These are phyloP conservation scores for Cephalotes varians DNA, from an alignment of 2,888 invertebrate genomes.

Conservation along the genomic window DNA sequence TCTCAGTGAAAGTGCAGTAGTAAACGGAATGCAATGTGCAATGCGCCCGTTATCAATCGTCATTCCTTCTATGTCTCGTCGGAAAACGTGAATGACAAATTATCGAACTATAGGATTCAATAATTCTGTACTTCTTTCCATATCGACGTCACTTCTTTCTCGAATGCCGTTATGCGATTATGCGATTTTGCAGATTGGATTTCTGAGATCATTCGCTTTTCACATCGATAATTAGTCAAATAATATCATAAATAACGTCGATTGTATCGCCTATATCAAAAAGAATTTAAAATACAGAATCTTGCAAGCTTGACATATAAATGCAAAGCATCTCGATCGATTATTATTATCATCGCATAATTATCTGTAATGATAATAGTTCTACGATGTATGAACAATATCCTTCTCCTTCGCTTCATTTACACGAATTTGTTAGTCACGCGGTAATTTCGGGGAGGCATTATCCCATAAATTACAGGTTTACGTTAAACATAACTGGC, in stretches of 20 bases:
- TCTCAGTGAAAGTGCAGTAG: slow-evolving; percentile 52
- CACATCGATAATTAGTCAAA: background rate
- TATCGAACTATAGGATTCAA: background rate
- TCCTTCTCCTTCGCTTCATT: background rate
- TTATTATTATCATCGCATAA: background rate
- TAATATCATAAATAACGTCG: background rate
- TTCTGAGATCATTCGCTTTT: background rate
- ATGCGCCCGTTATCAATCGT: slow-evolving; percentile 44
- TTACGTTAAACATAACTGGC: background rate
- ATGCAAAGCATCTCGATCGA: background rate
- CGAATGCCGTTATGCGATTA: background rate
- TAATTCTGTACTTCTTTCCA: background rate
- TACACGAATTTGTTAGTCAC: slow-evolving; percentile 11
- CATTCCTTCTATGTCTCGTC: background rate
- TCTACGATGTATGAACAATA: background rate
- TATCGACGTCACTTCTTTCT: background rate
- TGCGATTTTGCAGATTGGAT: background rate
- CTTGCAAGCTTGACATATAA: background rate
- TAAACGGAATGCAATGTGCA: slow-evolving; percentile 36
- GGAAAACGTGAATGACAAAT: slow-evolving; percentile 31
- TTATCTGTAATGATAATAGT: background rate
- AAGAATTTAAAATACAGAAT: background rate
- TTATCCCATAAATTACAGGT: slow-evolving; percentile 18
- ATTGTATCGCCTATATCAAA: background rate
- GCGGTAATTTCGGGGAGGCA: slow-evolving; percentile 15